Base-by-base conservation (phyloP, 2,888 invertebrate genomes). In the Andrena praecox region DNA sequence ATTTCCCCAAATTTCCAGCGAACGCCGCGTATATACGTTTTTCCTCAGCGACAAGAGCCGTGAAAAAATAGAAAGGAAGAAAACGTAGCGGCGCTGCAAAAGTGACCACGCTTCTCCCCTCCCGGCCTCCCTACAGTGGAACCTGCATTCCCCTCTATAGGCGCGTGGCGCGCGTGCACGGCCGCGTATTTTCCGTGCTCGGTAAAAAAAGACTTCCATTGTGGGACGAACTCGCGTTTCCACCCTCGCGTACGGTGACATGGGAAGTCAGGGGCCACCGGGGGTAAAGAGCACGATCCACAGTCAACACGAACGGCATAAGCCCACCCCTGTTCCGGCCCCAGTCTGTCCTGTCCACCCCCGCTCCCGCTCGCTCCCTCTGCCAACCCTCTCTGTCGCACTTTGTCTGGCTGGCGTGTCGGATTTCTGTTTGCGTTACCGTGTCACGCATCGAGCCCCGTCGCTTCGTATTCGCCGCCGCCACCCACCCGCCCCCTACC, bases 251-350 rank as follows among this genome's bases (percentile, higher is more conserved):
- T 88, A 72, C 82, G 87, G 87, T 86, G 89, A 91, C 90, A 90
- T 85, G 86, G 85, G 87, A 90, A 91, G 90, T 90, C 90, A 90
- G 90, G 92, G 90, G 89, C 90, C 86, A 88, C 80, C 56, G 84
- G 86, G 84, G 84, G 82, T 87, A 85, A 88, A 89, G 84, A 86
- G 88, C 88, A 89, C 89, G 89, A 90, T 92, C 89, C 90, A 89
- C 90, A 92, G 91, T 91, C 92, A 90, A 90, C 92, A 89, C 90
- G 90, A 91, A 89, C 89, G 89, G 94, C 94, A 89, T 89, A 85
- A 88, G 88, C 88, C 85, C 88, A 95, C 95, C 91, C 95, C 91
- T 62, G 95, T 95, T 95, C 82, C 95, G 95, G 90, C 95, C 90
- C 56, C 94, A 42, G 94, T 71, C 91, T 94, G 90, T 81, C 95